Evolutionary conservation across 2,888 invertebrate genomes (phyloP).

Genomic region (Drosophila bunnanda): DNA sequence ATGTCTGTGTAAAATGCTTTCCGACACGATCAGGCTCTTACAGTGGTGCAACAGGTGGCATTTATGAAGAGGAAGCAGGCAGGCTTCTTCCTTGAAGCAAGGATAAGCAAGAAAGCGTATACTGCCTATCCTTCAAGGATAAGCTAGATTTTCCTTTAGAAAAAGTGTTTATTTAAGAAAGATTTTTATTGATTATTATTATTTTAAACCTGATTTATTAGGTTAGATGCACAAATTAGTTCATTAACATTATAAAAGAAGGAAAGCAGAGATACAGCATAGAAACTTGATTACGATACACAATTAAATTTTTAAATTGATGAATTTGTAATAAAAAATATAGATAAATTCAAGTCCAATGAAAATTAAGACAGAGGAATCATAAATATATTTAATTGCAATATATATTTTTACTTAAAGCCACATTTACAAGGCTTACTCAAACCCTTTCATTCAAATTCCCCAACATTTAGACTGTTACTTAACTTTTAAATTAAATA

Average conservation of each 20-base stretch:
- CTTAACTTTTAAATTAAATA: background rate
- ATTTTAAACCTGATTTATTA: background rate
- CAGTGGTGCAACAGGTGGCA: slow-evolving; percentile 42
- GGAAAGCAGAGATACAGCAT: too few relatives aligned
- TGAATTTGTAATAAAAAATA: background rate
- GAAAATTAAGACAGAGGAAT: background rate
- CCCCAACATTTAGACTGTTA: background rate
- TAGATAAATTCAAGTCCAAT: background rate
- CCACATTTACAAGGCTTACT: background rate
- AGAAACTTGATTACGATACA: too few relatives aligned
- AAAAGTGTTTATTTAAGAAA: background rate
- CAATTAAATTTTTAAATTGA: background rate
- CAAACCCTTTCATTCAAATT: background rate
- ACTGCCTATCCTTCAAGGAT: background rate
- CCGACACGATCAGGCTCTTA: slow-evolving; percentile 20
- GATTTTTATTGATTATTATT: background rate
- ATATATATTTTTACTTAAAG: background rate
- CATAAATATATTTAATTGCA: too few relatives aligned
- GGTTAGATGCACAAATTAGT: background rate
- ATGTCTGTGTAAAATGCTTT: slow-evolving; percentile 1
- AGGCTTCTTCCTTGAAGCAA: rapidly evolving
- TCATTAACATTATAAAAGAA: background rate
- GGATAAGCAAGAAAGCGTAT: background rate
- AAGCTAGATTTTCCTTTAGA: background rate
- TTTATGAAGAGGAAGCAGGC: background rate